Percentiles rank a stretch among this genome's conserved stretches.
Evolutionary conservation across 2,888 invertebrate species (phyloP).

Genomic region (Temnothorax ravouxi): DNA sequence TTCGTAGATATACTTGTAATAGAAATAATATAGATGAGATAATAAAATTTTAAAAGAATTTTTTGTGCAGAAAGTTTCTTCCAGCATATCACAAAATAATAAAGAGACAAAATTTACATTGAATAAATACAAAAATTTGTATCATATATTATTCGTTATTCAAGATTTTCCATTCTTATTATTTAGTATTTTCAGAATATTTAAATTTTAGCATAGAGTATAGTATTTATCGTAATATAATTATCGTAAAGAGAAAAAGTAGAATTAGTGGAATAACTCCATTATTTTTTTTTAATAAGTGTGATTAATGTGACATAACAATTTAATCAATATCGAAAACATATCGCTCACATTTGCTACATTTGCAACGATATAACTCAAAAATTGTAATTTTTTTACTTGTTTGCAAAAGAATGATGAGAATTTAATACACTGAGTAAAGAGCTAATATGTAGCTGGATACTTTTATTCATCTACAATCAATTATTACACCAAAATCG

Average conservation of each 20-base stretch:
- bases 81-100: background rate
- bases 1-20: background rate
- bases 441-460: too few species aligned
- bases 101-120: background rate
- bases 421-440: too few species aligned
- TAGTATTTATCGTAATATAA: background rate
- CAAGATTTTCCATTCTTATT: background rate
- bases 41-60: background rate
- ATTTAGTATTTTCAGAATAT: background rate
- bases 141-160: background rate
- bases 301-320: conserved; percentile 2
- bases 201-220: background rate
- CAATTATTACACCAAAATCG: background rate
- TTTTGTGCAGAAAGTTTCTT: background rate
- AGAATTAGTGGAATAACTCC: background rate
- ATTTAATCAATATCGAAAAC: conserved; percentile 62
- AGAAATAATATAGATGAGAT: background rate
- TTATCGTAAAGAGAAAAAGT: background rate
- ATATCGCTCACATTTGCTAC: conserved; percentile 24
- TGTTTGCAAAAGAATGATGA: too few species aligned
- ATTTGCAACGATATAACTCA: too few species aligned
- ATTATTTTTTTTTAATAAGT: background rate
- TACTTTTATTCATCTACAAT: background rate
- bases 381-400: too few species aligned
- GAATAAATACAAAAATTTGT: background rate